phyloP scores from a whole-genome alignment of 2,888 invertebrate genomes.

The Clivina fossor region DNA sequence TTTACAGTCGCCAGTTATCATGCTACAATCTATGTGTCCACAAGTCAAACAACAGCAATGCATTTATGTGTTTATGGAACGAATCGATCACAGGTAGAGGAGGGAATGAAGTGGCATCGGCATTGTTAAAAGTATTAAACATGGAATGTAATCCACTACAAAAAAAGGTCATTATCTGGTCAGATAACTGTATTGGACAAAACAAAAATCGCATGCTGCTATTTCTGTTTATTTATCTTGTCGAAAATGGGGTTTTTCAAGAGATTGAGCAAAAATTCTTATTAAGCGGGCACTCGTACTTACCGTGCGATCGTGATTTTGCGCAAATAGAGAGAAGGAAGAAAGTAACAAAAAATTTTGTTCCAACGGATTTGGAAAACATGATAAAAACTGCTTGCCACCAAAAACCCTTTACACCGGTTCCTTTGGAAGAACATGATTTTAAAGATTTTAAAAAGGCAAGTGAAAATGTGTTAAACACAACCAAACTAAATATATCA shows the following conservation, averaged over 20 bases:
- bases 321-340: too few species aligned
- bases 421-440: too few species aligned
- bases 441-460: too few species aligned
- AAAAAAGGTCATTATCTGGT: conserved; percentile 35
- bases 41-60: conserved; percentile 36
- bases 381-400: too few species aligned
- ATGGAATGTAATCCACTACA: conserved; percentile 12
- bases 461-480: too few species aligned
- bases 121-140: conserved; percentile 30
- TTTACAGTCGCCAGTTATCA: conserved; percentile 42
- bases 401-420: too few species aligned
- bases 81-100: conserved; percentile 38
- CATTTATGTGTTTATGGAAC: conserved; percentile 39
- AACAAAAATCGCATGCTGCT: conserved; percentile 13
- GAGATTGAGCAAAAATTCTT: too few species aligned
- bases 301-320: too few species aligned
- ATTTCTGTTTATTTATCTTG: background rate
- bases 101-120: conserved; percentile 39
- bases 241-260: background rate
- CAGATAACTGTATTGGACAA: conserved; percentile 40
- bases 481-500: too few species aligned
- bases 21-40: conserved; percentile 42
- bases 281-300: too few species aligned
- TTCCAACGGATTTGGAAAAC: too few species aligned
- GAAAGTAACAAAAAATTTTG: too few species aligned